A percentile compares a stretch with the other conserved stretches of the same genome.
These are phyloP conservation scores for Aporophyla nigra DNA, from an alignment of 2,888 invertebrate genomes.

Conservation along the genomic window DNA sequence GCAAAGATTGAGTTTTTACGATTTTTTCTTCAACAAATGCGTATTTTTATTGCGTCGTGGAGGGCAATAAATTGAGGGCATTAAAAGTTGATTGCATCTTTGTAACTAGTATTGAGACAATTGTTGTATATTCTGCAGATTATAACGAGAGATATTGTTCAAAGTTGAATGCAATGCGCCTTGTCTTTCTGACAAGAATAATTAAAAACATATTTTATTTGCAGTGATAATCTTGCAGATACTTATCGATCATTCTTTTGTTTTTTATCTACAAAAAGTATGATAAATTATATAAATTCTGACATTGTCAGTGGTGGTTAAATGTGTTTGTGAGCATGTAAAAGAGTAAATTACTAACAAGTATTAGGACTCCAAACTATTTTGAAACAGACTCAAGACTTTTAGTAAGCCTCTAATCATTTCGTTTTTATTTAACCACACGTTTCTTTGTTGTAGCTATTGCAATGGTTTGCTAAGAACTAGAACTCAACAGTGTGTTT, in stretches of 20 bases:
- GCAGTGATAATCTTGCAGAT: slow-evolving; percentile 24
- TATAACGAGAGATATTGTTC: slow-evolving; percentile 8
- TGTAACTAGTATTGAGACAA: background rate
- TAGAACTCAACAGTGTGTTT: background rate
- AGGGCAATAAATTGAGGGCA: slow-evolving; percentile 17
- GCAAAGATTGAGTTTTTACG: slow-evolving; percentile 20
- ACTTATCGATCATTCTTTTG: slow-evolving; percentile 3
- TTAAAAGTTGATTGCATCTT: slow-evolving; percentile 12
- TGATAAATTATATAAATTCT: background rate
- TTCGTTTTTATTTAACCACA: background rate
- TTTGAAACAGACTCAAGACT: background rate
- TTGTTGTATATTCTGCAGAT: slow-evolving; percentile 26
- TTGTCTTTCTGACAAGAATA: slow-evolving; percentile 13
- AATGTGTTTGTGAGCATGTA: background rate
- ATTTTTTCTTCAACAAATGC: slow-evolving; percentile 11
- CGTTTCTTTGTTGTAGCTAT: background rate
- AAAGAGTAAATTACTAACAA: background rate
- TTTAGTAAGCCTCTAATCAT: background rate
- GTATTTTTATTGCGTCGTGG: slow-evolving; percentile 2
- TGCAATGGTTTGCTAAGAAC: background rate
- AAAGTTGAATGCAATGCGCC: slow-evolving; percentile 17
- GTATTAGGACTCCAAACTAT: background rate
- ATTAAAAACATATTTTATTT: slow-evolving; percentile 38
- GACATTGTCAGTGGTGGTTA: no score
- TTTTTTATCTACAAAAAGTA: background rate